These are phyloP conservation scores for Petrolisthes manimaculis DNA, from an alignment of 2,888 invertebrate genomes.

Conservation along the genomic window DNA sequence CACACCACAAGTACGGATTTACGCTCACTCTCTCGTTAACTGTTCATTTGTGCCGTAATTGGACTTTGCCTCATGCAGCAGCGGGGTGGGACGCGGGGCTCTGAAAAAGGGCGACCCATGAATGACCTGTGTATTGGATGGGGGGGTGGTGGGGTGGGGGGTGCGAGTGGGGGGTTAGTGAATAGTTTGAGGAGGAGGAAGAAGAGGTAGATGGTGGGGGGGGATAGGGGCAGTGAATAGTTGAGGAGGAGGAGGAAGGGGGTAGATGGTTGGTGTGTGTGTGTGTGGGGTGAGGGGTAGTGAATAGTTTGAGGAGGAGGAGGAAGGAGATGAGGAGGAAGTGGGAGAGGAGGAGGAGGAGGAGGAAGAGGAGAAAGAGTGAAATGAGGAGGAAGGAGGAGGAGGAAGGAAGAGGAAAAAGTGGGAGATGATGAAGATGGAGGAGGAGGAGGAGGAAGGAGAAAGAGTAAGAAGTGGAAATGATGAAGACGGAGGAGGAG, in stretches of 20 bases:
- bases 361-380: background rate
- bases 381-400: background rate
- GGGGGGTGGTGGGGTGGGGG: background rate
- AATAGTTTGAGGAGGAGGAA: background rate
- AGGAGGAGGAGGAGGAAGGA: background rate
- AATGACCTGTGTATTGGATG: constrained; percentile 19
- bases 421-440: background rate
- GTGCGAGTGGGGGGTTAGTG: background rate
- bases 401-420: background rate
- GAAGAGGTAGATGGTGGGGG: background rate
- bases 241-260: background rate
- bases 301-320: background rate
- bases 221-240: background rate
- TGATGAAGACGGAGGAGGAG: constrained; percentile 2
- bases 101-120: constrained; percentile 27
- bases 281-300: background rate
- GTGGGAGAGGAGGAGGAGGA: background rate
- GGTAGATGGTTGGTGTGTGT: background rate
- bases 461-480: constrained; percentile 2
- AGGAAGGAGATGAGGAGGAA: background rate
- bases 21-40: constrained; percentile 38
- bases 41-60: constrained; percentile 41
- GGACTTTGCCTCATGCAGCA: constrained; percentile 32
- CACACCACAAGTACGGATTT: constrained; percentile 21
- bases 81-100: background rate